A percentile compares a stretch with the other conserved stretches of the same genome.
These are phyloP conservation scores for Microtus californicus DNA, from an alignment of 2,797 vertebrate genomes.

Conservation along the genomic window DNA sequence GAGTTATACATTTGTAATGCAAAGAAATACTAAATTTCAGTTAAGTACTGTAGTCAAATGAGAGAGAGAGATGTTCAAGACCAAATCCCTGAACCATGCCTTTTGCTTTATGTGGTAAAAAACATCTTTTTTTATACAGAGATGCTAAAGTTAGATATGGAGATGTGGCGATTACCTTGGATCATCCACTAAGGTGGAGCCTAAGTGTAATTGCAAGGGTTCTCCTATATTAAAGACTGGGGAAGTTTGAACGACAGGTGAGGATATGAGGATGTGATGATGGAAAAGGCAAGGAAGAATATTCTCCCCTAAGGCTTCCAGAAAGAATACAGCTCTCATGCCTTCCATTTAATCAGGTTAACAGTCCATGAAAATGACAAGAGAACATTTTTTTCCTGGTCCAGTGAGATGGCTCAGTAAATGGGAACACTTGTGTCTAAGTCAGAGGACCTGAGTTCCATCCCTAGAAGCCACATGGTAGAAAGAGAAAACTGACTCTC, in stretches of 20 bases:
- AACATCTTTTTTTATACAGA: background rate
- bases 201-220: background rate
- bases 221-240: background rate
- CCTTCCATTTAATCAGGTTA: background rate
- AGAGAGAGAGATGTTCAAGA: background rate
- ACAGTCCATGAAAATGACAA: constrained; percentile 3
- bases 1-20: background rate
- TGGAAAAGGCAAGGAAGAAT: background rate
- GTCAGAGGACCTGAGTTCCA: background rate
- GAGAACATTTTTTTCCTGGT: background rate
- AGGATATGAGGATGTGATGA: background rate
- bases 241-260: background rate
- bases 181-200: background rate
- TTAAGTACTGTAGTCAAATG: constrained; percentile 22
- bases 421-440: background rate
- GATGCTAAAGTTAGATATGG: background rate
- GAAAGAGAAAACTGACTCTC: background rate
- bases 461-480: background rate
- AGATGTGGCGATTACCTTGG: background rate
- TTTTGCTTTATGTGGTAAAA: constrained; percentile 20
- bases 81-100: background rate
- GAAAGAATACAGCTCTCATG: background rate
- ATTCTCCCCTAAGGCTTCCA: background rate
- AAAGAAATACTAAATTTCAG: constrained; percentile 37
- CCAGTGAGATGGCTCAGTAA: background rate